Evolutionary conservation across 2,797 vertebrate genomes (phyloP).

Genomic region (Hippopotamyrus pictus): DNA sequence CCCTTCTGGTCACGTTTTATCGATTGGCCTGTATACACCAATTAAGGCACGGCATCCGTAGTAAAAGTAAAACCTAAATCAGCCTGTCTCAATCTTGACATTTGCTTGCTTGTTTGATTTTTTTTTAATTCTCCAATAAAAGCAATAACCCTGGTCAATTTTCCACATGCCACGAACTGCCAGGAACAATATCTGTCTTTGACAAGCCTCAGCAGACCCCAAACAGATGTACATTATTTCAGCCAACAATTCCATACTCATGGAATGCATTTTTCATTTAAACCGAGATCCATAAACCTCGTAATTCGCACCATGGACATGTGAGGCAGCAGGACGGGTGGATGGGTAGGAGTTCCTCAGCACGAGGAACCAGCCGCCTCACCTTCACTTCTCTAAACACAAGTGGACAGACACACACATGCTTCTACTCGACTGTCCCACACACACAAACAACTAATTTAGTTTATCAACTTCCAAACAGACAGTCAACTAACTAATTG

Average conservation of each 20-base stretch:
- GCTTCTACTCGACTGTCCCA: neutral
- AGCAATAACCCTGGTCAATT: slow-evolving; percentile 33
- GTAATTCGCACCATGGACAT: slow-evolving; percentile 3
- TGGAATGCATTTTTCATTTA: slow-evolving; percentile 35
- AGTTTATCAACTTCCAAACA: neutral
- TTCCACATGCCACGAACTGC: slow-evolving; percentile 36
- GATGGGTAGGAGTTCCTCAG: neutral
- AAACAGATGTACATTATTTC: slow-evolving; percentile 48
- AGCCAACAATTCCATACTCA: slow-evolving; percentile 40
- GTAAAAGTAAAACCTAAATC: slow-evolving; percentile 3
- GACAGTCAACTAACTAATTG: neutral
- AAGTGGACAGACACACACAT: neutral
- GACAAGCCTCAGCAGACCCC: slow-evolving; percentile 40
- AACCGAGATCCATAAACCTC: slow-evolving; percentile 25
- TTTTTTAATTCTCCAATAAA: slow-evolving; percentile 36
- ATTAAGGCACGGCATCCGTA: neutral
- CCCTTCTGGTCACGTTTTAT: neutral
- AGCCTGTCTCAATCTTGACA: neutral
- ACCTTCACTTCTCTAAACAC: neutral
- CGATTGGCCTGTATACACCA: neutral
- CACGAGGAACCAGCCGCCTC: neutral
- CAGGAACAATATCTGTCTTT: slow-evolving; percentile 46
- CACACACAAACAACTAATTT: neutral
- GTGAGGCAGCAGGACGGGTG: neutral
- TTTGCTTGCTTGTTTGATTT: neutral